These are phyloP conservation scores for Oncorhynchus gorbuscha DNA, from an alignment of 2,113 vertebrate species.

Conservation along the genomic window DNA sequence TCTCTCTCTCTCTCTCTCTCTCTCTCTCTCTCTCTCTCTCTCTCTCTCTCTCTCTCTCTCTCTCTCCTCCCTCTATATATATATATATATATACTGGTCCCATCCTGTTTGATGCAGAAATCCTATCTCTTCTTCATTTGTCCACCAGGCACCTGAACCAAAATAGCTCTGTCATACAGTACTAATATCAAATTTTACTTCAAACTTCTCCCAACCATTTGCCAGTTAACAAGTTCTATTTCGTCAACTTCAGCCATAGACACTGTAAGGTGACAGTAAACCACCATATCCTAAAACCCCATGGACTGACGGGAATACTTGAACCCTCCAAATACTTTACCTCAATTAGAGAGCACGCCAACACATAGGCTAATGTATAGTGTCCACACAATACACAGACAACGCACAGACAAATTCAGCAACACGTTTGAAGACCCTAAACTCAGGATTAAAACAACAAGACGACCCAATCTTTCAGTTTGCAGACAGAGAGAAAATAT, in stretches of 20 bases:
- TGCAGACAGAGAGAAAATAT: too few species aligned
- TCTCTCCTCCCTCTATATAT: too few species aligned
- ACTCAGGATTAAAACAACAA: too few species aligned
- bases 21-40: too few species aligned
- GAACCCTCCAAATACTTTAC: neutral
- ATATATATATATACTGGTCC: too few species aligned
- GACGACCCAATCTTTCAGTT: neutral
- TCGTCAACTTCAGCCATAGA: constrained; percentile 13
- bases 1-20: constrained; percentile 25
- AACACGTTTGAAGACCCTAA: too few species aligned
- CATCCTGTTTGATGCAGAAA: neutral
- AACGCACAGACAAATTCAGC: neutral
- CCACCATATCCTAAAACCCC: too few species aligned
- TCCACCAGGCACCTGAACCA: constrained; percentile 21
- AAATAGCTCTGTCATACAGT: constrained; percentile 43
- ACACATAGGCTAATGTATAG: neutral
- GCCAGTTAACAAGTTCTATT: too few species aligned
- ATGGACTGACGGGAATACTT: neutral
- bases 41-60: too few species aligned
- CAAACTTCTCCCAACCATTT: too few species aligned
- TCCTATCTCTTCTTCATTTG: neutral
- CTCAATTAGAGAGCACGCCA: neutral
- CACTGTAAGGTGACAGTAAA: constrained; percentile 5
- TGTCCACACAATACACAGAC: neutral
- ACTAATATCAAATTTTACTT: too few species aligned